phyloP scores from a whole-genome alignment of 2,113 vertebrate species.

The Pavo muticus region DNA sequence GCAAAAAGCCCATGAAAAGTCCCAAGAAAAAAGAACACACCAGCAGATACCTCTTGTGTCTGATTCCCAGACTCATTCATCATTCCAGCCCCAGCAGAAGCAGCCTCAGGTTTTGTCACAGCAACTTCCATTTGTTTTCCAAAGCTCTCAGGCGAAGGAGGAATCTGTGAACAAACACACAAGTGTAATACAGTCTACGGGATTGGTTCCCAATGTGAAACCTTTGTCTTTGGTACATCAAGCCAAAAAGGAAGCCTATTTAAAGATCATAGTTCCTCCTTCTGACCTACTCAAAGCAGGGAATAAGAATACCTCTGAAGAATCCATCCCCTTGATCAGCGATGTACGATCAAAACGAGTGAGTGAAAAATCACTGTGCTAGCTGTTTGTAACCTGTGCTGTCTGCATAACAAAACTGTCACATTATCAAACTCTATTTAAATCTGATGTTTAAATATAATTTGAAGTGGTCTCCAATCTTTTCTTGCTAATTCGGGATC shows the following conservation, averaged over 20 bases:
- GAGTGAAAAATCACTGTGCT: constrained; percentile 51
- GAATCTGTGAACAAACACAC: constrained; percentile 90
- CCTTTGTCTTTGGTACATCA: constrained; percentile 88
- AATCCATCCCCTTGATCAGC: constrained; percentile 78
- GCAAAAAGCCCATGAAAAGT: constrained; percentile 78
- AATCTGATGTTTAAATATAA: background rate
- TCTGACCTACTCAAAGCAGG: constrained; percentile 83
- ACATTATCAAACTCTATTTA: background rate
- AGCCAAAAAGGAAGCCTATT: constrained; percentile 84
- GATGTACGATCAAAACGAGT: constrained; percentile 88
- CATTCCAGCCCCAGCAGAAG: constrained; percentile 85
- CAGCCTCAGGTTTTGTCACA: constrained; percentile 86
- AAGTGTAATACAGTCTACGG: constrained; percentile 94
- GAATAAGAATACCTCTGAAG: constrained; percentile 86
- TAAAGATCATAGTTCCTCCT: constrained; percentile 83
- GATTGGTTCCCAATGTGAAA: constrained; percentile 84
- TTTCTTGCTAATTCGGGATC: background rate
- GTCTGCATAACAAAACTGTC: background rate
- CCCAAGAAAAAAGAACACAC: constrained; percentile 84
- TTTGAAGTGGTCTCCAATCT: background rate
- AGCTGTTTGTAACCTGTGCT: background rate
- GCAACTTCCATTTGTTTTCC: constrained; percentile 86
- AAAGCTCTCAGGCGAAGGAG: constrained; percentile 86
- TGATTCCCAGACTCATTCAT: constrained; percentile 81
- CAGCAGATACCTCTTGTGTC: constrained; percentile 85